Evolutionary conservation across 2,797 vertebrate species (phyloP).

Genomic region (Basileuterus tristriatus): DNA sequence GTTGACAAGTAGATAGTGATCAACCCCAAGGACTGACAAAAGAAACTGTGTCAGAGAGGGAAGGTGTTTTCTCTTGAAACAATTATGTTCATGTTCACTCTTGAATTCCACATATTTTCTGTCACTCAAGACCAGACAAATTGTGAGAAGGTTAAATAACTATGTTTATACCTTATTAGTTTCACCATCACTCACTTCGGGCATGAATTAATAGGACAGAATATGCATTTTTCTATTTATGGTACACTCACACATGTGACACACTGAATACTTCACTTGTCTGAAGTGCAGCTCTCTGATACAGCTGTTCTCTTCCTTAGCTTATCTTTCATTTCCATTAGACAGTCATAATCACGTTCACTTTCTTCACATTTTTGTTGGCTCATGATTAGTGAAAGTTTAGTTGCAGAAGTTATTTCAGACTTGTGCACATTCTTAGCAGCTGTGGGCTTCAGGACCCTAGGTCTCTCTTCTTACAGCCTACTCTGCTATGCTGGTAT

Average conservation of each 20-base stretch:
- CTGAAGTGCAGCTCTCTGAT: not conserved
- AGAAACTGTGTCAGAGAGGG: not conserved
- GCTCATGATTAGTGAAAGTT: not conserved
- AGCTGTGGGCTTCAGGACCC: not conserved
- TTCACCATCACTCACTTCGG: not conserved
- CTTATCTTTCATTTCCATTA: not conserved
- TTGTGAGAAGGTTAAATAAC: conserved; percentile 1
- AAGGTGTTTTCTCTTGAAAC: not conserved
- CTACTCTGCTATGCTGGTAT: not conserved
- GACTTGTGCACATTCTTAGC: not conserved
- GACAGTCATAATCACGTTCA: not conserved
- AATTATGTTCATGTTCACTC: not conserved
- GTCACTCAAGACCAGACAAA: not conserved
- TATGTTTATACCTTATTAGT: not conserved
- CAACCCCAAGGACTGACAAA: not conserved
- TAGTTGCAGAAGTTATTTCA: not conserved
- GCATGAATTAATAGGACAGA: not conserved
- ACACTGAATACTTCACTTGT: not conserved
- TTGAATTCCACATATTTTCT: not conserved
- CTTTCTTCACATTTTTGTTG: not conserved
- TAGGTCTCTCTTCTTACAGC: not conserved
- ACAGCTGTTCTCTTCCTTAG: not conserved
- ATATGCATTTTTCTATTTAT: not conserved
- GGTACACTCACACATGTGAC: not conserved
- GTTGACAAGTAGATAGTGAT: not conserved